Base-by-base conservation (phyloP, 2,797 vertebrate species). In the Poecilia wingei region DNA sequence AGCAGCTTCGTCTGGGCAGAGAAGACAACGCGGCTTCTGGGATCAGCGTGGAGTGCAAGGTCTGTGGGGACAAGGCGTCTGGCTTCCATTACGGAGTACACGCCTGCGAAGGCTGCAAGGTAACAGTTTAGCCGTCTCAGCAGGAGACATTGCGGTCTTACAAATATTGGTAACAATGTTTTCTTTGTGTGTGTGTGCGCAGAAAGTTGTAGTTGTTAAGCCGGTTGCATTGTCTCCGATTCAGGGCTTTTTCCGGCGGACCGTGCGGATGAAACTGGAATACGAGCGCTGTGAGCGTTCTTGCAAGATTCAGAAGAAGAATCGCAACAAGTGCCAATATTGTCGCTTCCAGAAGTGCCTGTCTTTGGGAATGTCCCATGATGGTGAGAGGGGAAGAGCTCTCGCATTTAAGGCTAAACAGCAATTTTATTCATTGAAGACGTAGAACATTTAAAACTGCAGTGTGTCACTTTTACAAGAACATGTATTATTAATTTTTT, bases 281-380 rank as follows among this genome's bases (percentile, higher is more conserved):
- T 99, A 99, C 0, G 98, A 99, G 71, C 97, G 96, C 79, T 99
- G 98, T 9, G 97, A 98, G 82, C 96, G 97, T 66, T 96, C 95
- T 91, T 99, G 98, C 94, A 98, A 97, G 93, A 98, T 99, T 84
- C 98, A 98, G 94, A 99, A 99, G 93, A 99, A 99, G 95, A 99
- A 97, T 94, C 95, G 98, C 53, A 99, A 99, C 92, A 99, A 99
- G 95, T 99, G 98, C 95, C 98, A 99, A 95, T 98, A 98, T 94
- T 99, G 98, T 94, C 97, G 98, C 88, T 99, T 99, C 94, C 98
- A 99, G 96, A 99, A 99, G 93, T 99, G 98, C 95, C 96, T 99
- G 92, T 96, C 96, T 0, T 95, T 99, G 92, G 98, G 98, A 95
- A 99, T 99, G 98, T 99, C 98, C 0, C 98, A 99, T 55, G 99